phyloP scores from a whole-genome alignment of 2,797 vertebrate genomes.

The Lycodopsis pacificus region DNA sequence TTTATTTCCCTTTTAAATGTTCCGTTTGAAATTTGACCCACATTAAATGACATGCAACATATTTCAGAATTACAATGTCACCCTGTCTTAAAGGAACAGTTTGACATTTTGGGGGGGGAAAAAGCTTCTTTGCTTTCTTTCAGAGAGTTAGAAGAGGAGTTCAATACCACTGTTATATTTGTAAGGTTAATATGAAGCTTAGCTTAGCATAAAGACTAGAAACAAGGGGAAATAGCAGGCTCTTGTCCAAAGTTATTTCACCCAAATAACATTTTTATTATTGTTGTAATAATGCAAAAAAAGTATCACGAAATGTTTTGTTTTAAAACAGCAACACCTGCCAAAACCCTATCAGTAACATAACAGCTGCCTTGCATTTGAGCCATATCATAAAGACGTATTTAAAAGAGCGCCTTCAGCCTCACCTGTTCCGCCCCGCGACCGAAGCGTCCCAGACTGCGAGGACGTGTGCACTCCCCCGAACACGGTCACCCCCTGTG shows the following conservation, averaged over 20 bases:
- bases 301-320: background rate
- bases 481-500: conserved; percentile 96
- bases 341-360: background rate
- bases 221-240: background rate
- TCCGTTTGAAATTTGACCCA: conserved; percentile 31
- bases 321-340: background rate
- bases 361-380: background rate
- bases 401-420: background rate
- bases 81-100: conserved; percentile 17
- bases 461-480: conserved; percentile 97
- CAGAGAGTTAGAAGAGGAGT: background rate
- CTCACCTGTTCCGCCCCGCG: conserved; percentile 95
- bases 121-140: background rate
- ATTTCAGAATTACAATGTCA: conserved; percentile 23
- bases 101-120: background rate
- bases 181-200: background rate
- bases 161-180: background rate
- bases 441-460: conserved; percentile 95
- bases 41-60: conserved; percentile 1
- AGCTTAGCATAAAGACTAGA: conserved; percentile 2
- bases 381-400: background rate
- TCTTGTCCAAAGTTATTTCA: background rate
- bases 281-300: background rate
- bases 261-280: background rate
- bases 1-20: conserved; percentile 41